Evolutionary conservation across 2,888 invertebrate genomes (phyloP).

Genomic region (Drosophila robusta): DNA sequence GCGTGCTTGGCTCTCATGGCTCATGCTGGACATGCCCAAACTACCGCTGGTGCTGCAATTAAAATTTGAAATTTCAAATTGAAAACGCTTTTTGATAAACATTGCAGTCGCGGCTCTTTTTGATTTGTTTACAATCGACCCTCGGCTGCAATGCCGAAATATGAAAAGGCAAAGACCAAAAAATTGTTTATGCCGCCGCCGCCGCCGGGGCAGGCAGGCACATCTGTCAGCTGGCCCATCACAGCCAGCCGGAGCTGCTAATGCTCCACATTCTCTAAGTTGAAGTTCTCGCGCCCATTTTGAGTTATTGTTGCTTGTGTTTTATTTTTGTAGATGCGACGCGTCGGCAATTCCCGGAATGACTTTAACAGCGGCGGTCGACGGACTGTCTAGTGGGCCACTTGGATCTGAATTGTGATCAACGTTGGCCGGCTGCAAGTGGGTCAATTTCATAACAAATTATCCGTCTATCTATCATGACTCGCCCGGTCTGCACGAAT

Average conservation of each 20-base stretch:
- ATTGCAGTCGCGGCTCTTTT: conserved; percentile 19
- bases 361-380: conserved; percentile 50
- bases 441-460: conserved; percentile 52
- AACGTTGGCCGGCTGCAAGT: conserved; percentile 37
- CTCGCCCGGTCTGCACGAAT: background rate
- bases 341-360: conserved; percentile 69
- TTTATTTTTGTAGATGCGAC: conserved; percentile 51
- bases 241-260: conserved; percentile 51
- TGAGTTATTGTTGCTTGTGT: conserved; percentile 72
- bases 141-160: conserved; percentile 40
- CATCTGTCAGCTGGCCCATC: conserved; percentile 77
- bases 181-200: conserved; percentile 50
- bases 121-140: conserved; percentile 55
- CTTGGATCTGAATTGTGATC: conserved; percentile 45
- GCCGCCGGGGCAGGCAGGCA: conserved; percentile 25
- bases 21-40: conserved; percentile 82
- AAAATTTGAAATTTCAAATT: conserved; percentile 30
- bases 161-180: conserved; percentile 40
- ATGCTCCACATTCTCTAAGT: conserved; percentile 46
- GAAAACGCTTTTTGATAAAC: conserved; percentile 50
- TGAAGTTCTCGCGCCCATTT: conserved; percentile 63
- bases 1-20: conserved; percentile 84
- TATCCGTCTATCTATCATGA: background rate
- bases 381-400: conserved; percentile 70
- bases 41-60: conserved; percentile 65